These are phyloP conservation scores for Abrostola tripartita DNA, from an alignment of 2,888 invertebrate species.

Conservation along the genomic window DNA sequence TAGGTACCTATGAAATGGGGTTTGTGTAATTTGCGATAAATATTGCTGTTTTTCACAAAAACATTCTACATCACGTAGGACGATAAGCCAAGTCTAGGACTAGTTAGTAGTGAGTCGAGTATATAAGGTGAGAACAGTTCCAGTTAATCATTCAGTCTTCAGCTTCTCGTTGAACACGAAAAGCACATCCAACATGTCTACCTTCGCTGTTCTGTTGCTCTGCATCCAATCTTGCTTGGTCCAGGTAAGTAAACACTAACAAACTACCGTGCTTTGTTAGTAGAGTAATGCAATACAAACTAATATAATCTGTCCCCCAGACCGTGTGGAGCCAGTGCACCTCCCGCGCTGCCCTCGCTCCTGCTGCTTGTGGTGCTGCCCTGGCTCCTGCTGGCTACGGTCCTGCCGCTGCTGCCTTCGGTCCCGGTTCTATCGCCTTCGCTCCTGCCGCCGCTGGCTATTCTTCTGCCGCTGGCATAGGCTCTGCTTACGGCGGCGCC, in stretches of 20 bases:
- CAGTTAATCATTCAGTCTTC: constrained; percentile 11
- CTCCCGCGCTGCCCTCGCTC: constrained; percentile 3
- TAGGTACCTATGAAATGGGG: constrained; percentile 1
- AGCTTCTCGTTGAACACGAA: constrained; percentile 13
- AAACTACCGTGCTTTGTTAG: no score
- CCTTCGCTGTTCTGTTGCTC: constrained; percentile 54
- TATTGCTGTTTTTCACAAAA: constrained; percentile 5
- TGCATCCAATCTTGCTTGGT: constrained; percentile 64
- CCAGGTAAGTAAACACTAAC: constrained; percentile 52
- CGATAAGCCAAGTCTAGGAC: constrained; percentile 4
- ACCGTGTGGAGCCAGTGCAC: constrained; percentile 45
- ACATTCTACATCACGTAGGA: not conserved
- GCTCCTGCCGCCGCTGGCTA: constrained; percentile 1
- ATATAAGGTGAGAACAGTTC: constrained; percentile 2
- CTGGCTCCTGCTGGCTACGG: constrained; percentile 3
- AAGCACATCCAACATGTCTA: constrained; percentile 48
- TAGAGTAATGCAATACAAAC: no score
- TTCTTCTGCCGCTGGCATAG: not conserved
- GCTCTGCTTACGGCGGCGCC: constrained; percentile 42
- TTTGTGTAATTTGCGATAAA: constrained; percentile 1
- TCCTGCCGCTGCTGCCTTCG: not conserved
- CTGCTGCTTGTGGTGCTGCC: constrained; percentile 1
- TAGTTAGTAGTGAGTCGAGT: constrained; percentile 5
- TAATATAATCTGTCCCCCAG: constrained; percentile 13
- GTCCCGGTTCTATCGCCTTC: not conserved